Percentiles rank a stretch among this genome's conserved stretches.
phyloP scores from a whole-genome alignment of 2,113 vertebrate genomes.

The Urocynchramus pylzowi region DNA sequence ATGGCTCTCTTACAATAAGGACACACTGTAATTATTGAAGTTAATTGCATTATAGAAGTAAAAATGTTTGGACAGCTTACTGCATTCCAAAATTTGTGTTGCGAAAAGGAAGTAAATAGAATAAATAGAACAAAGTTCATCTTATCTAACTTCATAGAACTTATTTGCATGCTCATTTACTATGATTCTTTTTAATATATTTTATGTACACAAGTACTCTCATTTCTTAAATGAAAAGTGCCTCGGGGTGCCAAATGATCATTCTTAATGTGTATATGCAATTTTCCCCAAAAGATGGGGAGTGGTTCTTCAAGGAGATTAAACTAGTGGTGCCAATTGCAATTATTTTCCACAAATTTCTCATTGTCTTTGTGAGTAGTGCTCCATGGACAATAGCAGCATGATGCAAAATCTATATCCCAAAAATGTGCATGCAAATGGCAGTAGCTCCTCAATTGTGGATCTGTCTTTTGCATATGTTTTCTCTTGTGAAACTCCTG shows the following conservation, averaged over 20 bases:
- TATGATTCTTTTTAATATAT: background rate
- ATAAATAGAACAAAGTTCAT: slow-evolving; percentile 8
- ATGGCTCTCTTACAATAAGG: background rate
- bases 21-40: background rate
- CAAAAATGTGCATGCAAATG: background rate
- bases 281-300: background rate
- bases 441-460: background rate
- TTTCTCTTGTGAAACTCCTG: background rate
- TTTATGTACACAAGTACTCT: background rate
- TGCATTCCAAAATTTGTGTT: background rate
- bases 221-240: background rate
- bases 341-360: background rate
- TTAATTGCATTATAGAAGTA: background rate
- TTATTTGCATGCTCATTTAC: background rate
- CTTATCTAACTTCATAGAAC: background rate
- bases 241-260: background rate
- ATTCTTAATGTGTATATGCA: background rate
- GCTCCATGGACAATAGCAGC: background rate
- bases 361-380: background rate
- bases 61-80: background rate
- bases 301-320: background rate
- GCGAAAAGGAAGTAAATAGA: background rate
- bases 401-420: background rate
- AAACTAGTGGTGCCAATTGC: background rate
- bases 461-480: background rate